Conservation (phyloP, 2,113 vertebrate species). For the Cavia porcellus region DNA sequence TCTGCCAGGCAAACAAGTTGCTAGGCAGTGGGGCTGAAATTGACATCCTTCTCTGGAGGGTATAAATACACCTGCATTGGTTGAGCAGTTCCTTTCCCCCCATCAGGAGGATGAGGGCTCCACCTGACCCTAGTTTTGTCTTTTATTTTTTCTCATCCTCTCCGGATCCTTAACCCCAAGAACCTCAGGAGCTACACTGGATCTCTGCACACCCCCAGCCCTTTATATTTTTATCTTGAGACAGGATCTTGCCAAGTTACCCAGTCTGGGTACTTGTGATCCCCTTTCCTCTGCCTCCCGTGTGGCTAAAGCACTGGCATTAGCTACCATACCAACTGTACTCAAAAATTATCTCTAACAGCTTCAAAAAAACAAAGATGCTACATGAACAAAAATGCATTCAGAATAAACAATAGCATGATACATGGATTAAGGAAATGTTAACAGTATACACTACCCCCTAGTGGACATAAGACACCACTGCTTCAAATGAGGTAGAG, state of each 20-base stretch:
- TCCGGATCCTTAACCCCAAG: no score
- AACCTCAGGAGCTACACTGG: no score
- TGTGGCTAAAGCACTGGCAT: neutral
- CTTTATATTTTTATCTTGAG: neutral
- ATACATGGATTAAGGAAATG: neutral
- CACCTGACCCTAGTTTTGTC: no score
- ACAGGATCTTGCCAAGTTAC: neutral
- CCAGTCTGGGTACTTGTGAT: neutral
- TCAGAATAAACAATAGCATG: slow-evolving; percentile 6
- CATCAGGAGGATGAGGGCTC: no score
- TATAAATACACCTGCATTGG: no score
- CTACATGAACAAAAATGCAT: slow-evolving; percentile 18
- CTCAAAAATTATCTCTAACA: slow-evolving; percentile 20
- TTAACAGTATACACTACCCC: slow-evolving; percentile 64
- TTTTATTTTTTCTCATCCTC: no score
- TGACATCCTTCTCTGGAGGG: no score
- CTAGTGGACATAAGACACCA: slow-evolving; percentile 70
- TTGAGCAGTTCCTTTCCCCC: no score
- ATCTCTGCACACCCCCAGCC: neutral
- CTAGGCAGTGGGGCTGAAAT: no score
- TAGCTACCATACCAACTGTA: neutral
- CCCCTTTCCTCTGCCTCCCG: neutral
- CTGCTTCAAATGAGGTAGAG: neutral
- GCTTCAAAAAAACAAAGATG: slow-evolving; percentile 9
- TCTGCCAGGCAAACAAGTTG: no score